Evolutionary conservation across 2,888 invertebrate genomes (phyloP), one percentile per base, ranked within the genome.

Genomic region (Elgonia sp.): DNA sequence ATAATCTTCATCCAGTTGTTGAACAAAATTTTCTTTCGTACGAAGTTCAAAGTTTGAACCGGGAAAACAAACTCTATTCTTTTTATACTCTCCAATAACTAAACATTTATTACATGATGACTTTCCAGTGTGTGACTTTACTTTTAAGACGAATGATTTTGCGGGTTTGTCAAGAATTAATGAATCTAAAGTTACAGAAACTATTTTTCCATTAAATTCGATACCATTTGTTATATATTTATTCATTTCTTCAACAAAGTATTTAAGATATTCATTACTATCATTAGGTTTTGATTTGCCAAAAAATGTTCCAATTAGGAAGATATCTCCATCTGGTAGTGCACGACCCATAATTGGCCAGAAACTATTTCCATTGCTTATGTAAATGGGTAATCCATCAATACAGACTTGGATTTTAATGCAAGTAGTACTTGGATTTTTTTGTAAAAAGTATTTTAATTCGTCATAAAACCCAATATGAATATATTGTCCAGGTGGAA

Each of bases 301-400:
- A 50, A 46, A 80, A n/a, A 0, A 82, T 16, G 73, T 63, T 9
- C 82, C 82, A 18, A 82, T 60, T n/a, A 82, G 12, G 20, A 82
- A 72, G 0, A 73, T 63, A 12, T 63, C 18, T 50, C 46, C 55
- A 0, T 46, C n/a, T 18, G 73, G 73, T 0, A 60, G n/a, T 29
- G 55, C 39, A 4, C 82, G 55, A 14, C 63, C 70, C 7, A 82
- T 16, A 40, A 82, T 82, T 53, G 82, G 82, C 73, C 82, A 82
- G 0, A 55, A 63, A 14, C n/a, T 20, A 65, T 12, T 65, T 0
- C 10, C 50, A 40, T 14, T 40, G 14, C 82, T 82, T 0, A 29
- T 0, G 42, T 77, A 29, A 20, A 76, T 84, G 5, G 83, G 83
- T 40, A 84, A 14, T 5, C 76, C 76, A 53, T 84, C 83, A n/a